These are phyloP conservation scores for Oceanodroma leucorhoa DNA, from an alignment of 2,797 vertebrate species.

Conservation along the genomic window DNA sequence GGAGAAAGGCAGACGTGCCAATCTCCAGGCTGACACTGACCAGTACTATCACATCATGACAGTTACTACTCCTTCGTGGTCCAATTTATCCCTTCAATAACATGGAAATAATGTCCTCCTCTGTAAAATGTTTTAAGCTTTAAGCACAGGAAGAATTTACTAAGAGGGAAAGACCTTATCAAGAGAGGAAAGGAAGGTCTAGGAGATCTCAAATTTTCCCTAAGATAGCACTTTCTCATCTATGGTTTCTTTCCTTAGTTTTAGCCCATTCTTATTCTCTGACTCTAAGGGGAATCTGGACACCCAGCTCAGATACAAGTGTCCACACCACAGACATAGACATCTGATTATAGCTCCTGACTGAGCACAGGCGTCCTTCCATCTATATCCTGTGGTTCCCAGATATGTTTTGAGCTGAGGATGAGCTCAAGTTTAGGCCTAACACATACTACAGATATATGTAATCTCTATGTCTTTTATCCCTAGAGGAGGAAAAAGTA, in stretches of 20 bases:
- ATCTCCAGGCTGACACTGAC: not conserved
- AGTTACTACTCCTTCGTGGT: rapidly evolving
- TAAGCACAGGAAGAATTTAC: not conserved
- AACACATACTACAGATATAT: not conserved
- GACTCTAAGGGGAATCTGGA: not conserved
- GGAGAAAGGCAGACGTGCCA: not conserved
- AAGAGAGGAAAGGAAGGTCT: not conserved
- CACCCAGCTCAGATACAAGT: not conserved
- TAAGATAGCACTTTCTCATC: not conserved
- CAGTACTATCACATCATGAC: not conserved
- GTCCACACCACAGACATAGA: not conserved
- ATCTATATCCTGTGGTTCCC: not conserved
- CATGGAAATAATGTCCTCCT: not conserved
- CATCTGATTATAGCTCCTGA: not conserved
- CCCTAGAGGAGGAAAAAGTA: not conserved
- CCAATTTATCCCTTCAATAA: not conserved
- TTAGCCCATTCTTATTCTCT: not conserved
- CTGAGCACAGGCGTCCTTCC: not conserved
- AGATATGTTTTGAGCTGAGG: not conserved
- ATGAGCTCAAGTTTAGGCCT: not conserved
- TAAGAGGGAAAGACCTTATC: not conserved
- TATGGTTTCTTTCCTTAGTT: not conserved
- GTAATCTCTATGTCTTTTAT: not conserved
- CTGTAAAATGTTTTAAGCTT: not conserved
- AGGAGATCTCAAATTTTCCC: not conserved